Base-by-base conservation (phyloP, 2,888 invertebrate genomes). In the Beris morrisii region DNA sequence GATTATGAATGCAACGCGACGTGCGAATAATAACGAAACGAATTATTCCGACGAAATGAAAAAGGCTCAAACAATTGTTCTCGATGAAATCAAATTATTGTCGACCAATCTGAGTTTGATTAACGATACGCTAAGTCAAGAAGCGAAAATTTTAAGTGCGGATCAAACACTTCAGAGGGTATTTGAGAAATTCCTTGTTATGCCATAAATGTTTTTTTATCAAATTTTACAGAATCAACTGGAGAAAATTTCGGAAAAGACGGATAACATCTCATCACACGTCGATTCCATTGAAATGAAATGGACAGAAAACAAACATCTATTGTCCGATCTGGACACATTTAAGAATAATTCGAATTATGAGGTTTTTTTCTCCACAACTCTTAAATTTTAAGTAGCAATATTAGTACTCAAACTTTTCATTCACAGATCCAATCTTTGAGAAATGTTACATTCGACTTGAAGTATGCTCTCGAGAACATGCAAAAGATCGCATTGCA, bases 181-280 rank as follows among this genome's bases (percentile, higher is more conserved):
- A 71, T 43, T 12, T 7, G 13, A 30, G 3, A 22, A 5, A 45
- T 58, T 50, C 45, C 22, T 22, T 22, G 22, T 54, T 43, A 43
- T 45, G 11, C 22, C 15, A 31, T 13, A 13, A 48, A 22, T 13
- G 3, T 22, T 22, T 22, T 22, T 22, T 1, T 11, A 15, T 3
- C 4, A 50, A 61, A 61, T 64, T 54, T 31, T 71, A 4, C 55
- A 79, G 79, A 73, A 73, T 32, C 75, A 75, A 69, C 69, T 79
- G 59, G 76, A 77, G 67, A 77, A 75, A 43, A 71, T 79, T 58
- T 71, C 75, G 64, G 79, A 79, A 71, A 74, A 74, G 44, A 74
- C 74, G 63, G 75, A 76, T 63, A 79, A 80, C 66, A 75, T 78
- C 66, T 77, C 78, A 48, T 77, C 79, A 12, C 79, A 78, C 70